These are phyloP conservation scores for Xenops minutus DNA, from an alignment of 2,797 vertebrate genomes.

Conservation along the genomic window DNA sequence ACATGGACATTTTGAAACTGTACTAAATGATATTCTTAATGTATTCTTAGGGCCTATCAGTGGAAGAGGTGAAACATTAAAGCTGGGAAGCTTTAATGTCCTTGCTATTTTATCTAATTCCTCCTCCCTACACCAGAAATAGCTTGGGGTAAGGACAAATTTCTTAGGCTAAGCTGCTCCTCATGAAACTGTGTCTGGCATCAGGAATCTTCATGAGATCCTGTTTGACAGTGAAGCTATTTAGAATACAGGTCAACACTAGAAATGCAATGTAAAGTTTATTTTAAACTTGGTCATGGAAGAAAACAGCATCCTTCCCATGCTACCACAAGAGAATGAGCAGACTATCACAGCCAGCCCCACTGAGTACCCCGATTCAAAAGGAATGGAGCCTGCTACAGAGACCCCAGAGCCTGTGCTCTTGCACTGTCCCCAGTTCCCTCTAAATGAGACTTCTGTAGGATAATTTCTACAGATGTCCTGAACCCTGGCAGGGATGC, in stretches of 20 bases:
- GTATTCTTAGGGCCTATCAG: conserved; percentile 5
- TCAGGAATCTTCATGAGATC: not conserved
- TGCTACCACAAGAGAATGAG: not conserved
- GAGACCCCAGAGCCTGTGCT: not conserved
- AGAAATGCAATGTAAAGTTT: not conserved
- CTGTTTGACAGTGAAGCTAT: not conserved
- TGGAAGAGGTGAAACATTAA: conserved; percentile 11
- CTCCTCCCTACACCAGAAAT: not conserved
- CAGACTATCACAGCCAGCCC: not conserved
- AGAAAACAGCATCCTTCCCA: not conserved
- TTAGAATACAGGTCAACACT: not conserved
- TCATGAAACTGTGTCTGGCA: not conserved
- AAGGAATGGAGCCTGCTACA: not conserved
- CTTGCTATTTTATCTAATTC: conserved; percentile 1
- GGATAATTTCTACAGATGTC: not conserved
- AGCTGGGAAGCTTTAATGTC: not conserved
- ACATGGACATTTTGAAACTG: not conserved
- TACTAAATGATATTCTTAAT: not conserved
- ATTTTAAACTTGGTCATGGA: not conserved
- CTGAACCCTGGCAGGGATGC: not conserved
- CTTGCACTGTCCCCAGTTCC: not conserved
- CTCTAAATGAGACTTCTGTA: not conserved
- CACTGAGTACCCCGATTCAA: not conserved
- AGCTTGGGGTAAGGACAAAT: not conserved
- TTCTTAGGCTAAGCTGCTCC: not conserved